Conservation (phyloP, 1,140 invertebrate genomes). For the Bombus superbus region DNA sequence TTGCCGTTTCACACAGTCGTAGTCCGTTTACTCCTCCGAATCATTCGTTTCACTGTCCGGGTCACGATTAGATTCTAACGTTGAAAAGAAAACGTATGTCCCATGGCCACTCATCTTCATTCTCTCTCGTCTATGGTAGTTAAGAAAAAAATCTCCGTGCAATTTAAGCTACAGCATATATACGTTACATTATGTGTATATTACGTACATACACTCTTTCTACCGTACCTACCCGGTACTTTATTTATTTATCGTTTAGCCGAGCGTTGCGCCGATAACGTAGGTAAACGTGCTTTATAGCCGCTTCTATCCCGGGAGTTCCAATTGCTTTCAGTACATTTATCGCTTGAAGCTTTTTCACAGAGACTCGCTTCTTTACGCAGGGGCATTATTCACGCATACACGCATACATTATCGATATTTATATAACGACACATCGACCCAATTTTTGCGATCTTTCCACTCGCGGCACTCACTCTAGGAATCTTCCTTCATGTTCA, state of each 20-base stretch:
- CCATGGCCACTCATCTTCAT: slow-evolving; percentile 71
- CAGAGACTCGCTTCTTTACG: slow-evolving; percentile 55
- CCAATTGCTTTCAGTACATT: slow-evolving; percentile 47
- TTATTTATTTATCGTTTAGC: slow-evolving; percentile 33
- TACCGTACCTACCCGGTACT: slow-evolving; percentile 1
- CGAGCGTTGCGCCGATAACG: slow-evolving; percentile 40
- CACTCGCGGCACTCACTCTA: slow-evolving; percentile 37
- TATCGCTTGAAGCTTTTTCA: slow-evolving; percentile 48
- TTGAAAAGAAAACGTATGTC: slow-evolving; percentile 67
- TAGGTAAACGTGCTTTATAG: slow-evolving; percentile 52
- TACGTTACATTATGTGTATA: neutral
- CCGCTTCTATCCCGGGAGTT: slow-evolving; percentile 44
- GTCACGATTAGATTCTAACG: slow-evolving; percentile 17
- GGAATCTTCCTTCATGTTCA: neutral
- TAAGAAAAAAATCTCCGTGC: neutral
- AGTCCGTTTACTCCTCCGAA: slow-evolving; percentile 4
- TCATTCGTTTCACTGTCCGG: slow-evolving; percentile 7
- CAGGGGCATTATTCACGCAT: slow-evolving; percentile 41
- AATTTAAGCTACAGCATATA: neutral
- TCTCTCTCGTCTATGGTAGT: slow-evolving; percentile 28
- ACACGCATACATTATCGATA: slow-evolving; percentile 10
- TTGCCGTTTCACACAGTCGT: slow-evolving; percentile 9
- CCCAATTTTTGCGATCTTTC: slow-evolving; percentile 13
- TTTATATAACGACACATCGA: slow-evolving; percentile 20
- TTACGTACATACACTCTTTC: neutral